These are phyloP conservation scores for Eutolmus rufibarbis DNA, from an alignment of 2,888 invertebrate species.

Conservation along the genomic window DNA sequence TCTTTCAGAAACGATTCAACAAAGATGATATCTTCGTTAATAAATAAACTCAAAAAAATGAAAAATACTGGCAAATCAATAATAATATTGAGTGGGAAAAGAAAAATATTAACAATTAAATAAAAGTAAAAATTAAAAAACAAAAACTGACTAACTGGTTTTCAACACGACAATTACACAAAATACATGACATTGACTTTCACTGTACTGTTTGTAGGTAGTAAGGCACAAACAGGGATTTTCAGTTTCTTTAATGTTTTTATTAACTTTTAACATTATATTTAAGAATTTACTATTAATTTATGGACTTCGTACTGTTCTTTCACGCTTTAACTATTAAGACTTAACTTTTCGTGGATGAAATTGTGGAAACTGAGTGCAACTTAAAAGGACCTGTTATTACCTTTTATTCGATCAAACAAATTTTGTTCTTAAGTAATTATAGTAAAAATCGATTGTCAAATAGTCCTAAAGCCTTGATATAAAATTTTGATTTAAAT, in stretches of 20 bases:
- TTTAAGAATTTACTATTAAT: background rate
- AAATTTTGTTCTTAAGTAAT: no score
- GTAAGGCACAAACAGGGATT: background rate
- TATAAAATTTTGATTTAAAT: background rate
- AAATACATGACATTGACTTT: background rate
- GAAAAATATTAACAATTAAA: background rate
- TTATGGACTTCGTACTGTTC: background rate
- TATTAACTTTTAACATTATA: background rate
- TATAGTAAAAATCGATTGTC: background rate
- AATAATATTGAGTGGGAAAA: background rate
- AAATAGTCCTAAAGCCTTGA: background rate
- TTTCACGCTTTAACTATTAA: background rate
- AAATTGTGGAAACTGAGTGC: background rate
- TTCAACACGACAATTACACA: background rate
- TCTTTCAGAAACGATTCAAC: constrained; percentile 66
- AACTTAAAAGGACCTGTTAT: background rate
- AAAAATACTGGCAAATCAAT: background rate
- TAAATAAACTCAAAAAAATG: constrained; percentile 48
- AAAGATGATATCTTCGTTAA: constrained; percentile 57
- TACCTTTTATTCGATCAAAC: no score
- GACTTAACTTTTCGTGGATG: background rate
- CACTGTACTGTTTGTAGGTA: background rate
- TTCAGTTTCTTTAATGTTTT: background rate
- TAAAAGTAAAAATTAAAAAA: background rate
- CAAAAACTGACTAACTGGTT: background rate